Evolutionary conservation across 2,888 invertebrate genomes (phyloP).

Genomic region (Auanema sp.): DNA sequence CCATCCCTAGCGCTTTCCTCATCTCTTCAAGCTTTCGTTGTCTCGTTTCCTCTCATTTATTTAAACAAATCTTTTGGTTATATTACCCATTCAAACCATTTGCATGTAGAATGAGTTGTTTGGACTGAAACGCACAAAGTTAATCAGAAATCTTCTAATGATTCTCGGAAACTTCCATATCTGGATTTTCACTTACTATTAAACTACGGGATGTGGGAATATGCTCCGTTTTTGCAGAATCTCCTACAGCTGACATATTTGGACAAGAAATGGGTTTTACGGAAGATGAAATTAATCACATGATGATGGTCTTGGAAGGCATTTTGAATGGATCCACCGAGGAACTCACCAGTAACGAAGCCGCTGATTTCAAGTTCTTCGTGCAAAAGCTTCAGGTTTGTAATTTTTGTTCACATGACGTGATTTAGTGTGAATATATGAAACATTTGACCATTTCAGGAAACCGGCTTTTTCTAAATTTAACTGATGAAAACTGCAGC

Average conservation of each 20-base stretch:
- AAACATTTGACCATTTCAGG: slow-evolving; percentile 17
- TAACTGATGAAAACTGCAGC: slow-evolving; percentile 1
- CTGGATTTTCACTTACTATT: no score
- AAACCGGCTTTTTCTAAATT: slow-evolving; percentile 60
- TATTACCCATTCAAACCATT: no score
- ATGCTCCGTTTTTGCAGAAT: slow-evolving; percentile 43
- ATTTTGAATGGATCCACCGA: slow-evolving; percentile 52
- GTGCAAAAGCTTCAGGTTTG: slow-evolving; percentile 56
- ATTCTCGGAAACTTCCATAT: no score
- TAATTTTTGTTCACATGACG: not conserved
- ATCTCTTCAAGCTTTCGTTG: no score
- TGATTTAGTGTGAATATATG: not conserved
- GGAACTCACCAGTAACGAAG: slow-evolving; percentile 53
- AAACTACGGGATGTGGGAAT: no score
- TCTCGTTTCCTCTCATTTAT: no score
- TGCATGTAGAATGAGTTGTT: no score
- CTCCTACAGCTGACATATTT: slow-evolving; percentile 57
- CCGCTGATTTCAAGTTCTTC: slow-evolving; percentile 61
- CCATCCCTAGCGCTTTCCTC: no score
- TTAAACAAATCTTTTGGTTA: no score
- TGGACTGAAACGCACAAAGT: no score
- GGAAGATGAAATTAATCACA: slow-evolving; percentile 45
- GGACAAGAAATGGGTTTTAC: slow-evolving; percentile 52
- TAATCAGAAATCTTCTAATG: no score
- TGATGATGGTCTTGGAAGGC: slow-evolving; percentile 53